A percentile compares a stretch with the other conserved stretches of the same genome.
Evolutionary conservation across 1,140 invertebrate species (phyloP).

Genomic region (Atta colombica): DNA sequence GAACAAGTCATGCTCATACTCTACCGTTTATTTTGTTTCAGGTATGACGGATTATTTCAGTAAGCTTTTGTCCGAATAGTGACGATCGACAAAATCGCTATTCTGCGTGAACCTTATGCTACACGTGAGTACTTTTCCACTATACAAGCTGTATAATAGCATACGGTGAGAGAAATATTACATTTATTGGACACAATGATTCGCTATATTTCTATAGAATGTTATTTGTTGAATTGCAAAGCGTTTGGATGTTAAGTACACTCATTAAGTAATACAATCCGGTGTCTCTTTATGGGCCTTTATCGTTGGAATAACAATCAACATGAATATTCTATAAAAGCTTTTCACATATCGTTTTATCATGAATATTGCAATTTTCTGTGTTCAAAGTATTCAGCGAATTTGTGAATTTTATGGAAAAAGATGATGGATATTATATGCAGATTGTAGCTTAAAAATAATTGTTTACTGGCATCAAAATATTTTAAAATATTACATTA

Average conservation of each 20-base stretch:
- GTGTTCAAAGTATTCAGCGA: background rate
- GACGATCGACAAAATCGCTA: background rate
- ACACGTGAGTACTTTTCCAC: constrained; percentile 42
- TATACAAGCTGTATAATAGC: background rate
- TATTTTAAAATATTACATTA: constrained; percentile 1
- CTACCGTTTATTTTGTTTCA: constrained; percentile 54
- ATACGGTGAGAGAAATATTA: background rate
- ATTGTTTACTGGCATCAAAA: background rate
- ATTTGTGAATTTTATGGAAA: constrained; percentile 8
- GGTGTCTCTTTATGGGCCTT: constrained; percentile 6
- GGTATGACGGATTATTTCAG: constrained; percentile 50
- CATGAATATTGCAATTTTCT: constrained; percentile 10
- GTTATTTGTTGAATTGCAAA: constrained; percentile 20
- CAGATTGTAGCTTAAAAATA: background rate
- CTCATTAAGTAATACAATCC: constrained; percentile 13
- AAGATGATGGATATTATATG: background rate
- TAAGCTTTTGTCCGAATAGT: constrained; percentile 8
- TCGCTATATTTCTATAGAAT: constrained; percentile 10
- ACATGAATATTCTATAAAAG: background rate
- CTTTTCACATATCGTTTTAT: constrained; percentile 14
- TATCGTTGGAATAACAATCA: background rate
- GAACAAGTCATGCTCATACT: constrained; percentile 6
- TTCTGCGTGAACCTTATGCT: background rate
- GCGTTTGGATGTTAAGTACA: constrained; percentile 20
- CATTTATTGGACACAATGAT: constrained; percentile 7